A percentile compares a stretch with the other conserved stretches of the same genome.
Conservation (phyloP, 2,113 vertebrate species). For the Xiphophorus maculatus region DNA sequence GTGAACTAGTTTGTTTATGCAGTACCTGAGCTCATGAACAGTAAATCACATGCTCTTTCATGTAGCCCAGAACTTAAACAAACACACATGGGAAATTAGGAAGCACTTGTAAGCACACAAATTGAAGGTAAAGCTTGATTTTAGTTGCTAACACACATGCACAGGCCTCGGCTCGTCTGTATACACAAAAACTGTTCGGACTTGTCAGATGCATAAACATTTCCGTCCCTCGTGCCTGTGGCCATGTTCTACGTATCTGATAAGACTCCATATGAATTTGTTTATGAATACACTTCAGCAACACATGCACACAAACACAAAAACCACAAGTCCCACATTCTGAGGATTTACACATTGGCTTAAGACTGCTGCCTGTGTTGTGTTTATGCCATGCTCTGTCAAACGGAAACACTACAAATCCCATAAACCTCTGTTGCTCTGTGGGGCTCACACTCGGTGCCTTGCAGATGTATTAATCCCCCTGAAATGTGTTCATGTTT, state of each 20-base stretch:
- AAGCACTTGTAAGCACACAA: slow-evolving; percentile 1
- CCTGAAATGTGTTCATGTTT: background rate
- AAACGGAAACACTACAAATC: slow-evolving; percentile 74
- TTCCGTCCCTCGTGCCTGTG: slow-evolving; percentile 37
- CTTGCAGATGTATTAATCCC: background rate
- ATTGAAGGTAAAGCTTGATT: background rate
- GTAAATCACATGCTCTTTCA: slow-evolving; percentile 19
- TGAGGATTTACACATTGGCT: slow-evolving; percentile 55
- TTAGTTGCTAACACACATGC: slow-evolving; percentile 7
- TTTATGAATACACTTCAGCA: slow-evolving; percentile 48
- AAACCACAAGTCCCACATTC: slow-evolving; percentile 47
- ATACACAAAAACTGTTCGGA: slow-evolving; percentile 47
- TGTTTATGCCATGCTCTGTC: slow-evolving; percentile 73
- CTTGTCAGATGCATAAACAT: slow-evolving; percentile 62
- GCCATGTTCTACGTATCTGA: slow-evolving; percentile 54
- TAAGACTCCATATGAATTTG: slow-evolving; percentile 50
- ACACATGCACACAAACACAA: slow-evolving; percentile 39
- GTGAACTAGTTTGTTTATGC: slow-evolving; percentile 8
- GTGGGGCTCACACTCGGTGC: slow-evolving; percentile 21
- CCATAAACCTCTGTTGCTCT: slow-evolving; percentile 45
- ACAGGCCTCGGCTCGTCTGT: slow-evolving; percentile 35
- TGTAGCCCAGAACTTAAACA: slow-evolving; percentile 20
- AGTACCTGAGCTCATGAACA: slow-evolving; percentile 15
- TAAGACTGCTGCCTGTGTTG: slow-evolving; percentile 63
- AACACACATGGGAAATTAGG: slow-evolving; percentile 4